These are phyloP conservation scores for Scrobipalpa costella DNA, from an alignment of 2,888 invertebrate genomes.

Conservation along the genomic window DNA sequence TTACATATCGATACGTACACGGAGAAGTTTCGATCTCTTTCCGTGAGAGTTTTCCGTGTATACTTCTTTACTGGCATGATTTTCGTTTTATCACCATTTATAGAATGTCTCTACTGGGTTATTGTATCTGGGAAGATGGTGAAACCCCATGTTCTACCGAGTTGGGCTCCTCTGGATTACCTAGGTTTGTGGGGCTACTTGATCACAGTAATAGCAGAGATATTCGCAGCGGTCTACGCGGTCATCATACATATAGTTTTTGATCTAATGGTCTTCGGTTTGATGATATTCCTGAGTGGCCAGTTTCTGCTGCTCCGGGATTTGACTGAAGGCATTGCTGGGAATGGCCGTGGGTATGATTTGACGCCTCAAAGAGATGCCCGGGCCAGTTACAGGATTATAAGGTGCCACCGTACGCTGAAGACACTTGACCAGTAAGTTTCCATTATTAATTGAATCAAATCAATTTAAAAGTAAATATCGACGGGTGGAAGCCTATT, in stretches of 20 bases:
- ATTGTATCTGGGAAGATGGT: conserved; percentile 34
- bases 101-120: conserved; percentile 47
- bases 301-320: conserved; percentile 54
- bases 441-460: conserved; percentile 11
- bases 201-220: conserved; percentile 48
- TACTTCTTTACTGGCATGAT: conserved; percentile 53
- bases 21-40: conserved; percentile 43
- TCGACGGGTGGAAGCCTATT: too few relatives aligned
- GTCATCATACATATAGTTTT: conserved; percentile 58
- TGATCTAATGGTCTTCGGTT: conserved; percentile 55
- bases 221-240: conserved; percentile 52
- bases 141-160: conserved; percentile 61
- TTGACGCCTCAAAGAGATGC: conserved; percentile 47
- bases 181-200: conserved; percentile 47
- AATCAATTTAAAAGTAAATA: too few relatives aligned
- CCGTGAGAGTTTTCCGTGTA: conserved; percentile 45
- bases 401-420: conserved; percentile 52
- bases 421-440: conserved; percentile 54
- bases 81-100: conserved; percentile 57
- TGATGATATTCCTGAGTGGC: conserved; percentile 65
- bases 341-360: conserved; percentile 43
- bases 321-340: conserved; percentile 55
- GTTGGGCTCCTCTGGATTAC: conserved; percentile 55
- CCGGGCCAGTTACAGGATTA: conserved; percentile 56
- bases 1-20: conserved; percentile 47